Evolutionary conservation across 2,797 vertebrate genomes (phyloP).

Genomic region (Pterois miles): DNA sequence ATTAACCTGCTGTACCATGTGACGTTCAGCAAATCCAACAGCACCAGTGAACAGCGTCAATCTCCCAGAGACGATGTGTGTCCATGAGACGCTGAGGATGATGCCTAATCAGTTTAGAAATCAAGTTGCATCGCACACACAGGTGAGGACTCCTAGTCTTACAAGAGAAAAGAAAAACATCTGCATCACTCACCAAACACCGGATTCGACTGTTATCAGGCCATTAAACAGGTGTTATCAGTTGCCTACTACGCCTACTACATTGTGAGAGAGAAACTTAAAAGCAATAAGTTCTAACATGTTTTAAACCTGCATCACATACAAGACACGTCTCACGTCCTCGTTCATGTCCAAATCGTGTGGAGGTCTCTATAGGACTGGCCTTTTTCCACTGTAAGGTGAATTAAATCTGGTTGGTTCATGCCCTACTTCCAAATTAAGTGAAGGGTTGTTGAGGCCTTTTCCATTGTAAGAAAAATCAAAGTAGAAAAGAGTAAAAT

Average conservation of each 20-base stretch:
- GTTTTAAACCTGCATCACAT: neutral
- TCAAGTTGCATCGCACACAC: rapidly evolving
- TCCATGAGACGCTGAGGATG: neutral
- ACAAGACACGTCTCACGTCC: too few species aligned
- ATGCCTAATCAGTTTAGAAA: neutral
- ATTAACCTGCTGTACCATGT: neutral
- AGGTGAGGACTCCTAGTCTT: neutral
- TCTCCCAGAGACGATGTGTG: neutral
- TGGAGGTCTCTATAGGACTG: too few species aligned
- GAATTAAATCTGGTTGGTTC: too few species aligned
- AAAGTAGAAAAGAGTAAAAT: neutral
- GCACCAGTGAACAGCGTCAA: neutral
- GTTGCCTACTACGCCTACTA: too few species aligned
- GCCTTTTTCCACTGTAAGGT: too few species aligned
- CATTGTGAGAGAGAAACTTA: too few species aligned
- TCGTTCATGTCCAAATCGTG: too few species aligned
- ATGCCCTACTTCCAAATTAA: too few species aligned
- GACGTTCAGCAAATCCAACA: neutral
- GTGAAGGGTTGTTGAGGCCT: too few species aligned
- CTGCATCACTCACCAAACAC: neutral
- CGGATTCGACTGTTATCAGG: too few species aligned
- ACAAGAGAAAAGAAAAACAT: neutral
- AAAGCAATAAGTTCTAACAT: too few species aligned
- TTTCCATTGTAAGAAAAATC: neutral
- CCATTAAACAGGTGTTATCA: too few species aligned